Conservation (phyloP, 2,113 vertebrate genomes). For the Actenoides lindsayi region DNA sequence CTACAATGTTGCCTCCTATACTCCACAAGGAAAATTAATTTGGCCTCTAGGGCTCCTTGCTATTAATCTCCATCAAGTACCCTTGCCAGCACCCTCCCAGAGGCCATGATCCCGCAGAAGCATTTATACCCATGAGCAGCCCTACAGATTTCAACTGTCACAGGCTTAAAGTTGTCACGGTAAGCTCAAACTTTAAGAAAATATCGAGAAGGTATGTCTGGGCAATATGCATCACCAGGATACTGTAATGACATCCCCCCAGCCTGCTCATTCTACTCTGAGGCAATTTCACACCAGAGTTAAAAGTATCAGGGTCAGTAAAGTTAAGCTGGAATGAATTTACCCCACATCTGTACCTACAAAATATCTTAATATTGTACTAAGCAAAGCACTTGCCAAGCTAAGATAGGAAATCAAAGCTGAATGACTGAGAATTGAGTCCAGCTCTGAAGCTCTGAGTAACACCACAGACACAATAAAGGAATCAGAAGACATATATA, state of each 20-base stretch:
- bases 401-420: neutral
- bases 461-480: neutral
- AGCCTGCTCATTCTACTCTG: neutral
- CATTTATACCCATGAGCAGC: neutral
- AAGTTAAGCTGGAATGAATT: neutral
- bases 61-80: slow-evolving; percentile 39
- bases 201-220: neutral
- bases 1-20: neutral
- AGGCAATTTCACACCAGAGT: neutral
- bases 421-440: neutral
- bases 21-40: slow-evolving; percentile 29
- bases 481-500: neutral
- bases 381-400: neutral
- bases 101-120: neutral
- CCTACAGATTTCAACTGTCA: neutral
- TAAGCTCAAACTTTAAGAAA: neutral
- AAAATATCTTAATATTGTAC: neutral
- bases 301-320: neutral
- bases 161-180: neutral
- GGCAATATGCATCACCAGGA: neutral
- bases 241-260: neutral
- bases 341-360: neutral
- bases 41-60: neutral
- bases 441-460: neutral
- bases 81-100: neutral